Evolutionary conservation across 1,140 invertebrate species (phyloP), one percentile per base, ranked within the genome.

Genomic region (Leptinotarsa texana): DNA sequence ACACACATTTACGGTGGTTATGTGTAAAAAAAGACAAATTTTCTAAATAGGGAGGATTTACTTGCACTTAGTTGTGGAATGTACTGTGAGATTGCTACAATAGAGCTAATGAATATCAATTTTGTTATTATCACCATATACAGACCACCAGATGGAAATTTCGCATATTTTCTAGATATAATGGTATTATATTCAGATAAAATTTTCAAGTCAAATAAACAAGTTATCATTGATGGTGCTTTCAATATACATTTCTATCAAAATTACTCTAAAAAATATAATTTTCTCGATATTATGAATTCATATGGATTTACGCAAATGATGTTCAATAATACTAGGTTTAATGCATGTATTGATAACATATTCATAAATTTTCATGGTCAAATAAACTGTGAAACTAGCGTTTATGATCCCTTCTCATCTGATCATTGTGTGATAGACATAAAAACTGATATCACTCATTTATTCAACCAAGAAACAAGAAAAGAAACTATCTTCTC

Each of bases 321-420:
- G 63, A 5, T 27, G 18, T 65, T 21, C 18, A 18, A 65, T 13
- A 13, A 13, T 22, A 65, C 63, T 17, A 65, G 63, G 21, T 21
- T 65, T 3, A 65, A 65, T 65, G 21, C 15, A 15, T 65, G 63
- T 65, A 65, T 13, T 65, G 63, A 65, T 27, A 27, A 27, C 8
- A 65, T 65, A n/a, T 65, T 65, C 63, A 27, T 65, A n/a, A 65
- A 65, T 27, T 65, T 65, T 21, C 63, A 65, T 11, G 63, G 18
- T n/a, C 13, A 65, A 21, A 15, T 65, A 21, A 65, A 24, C 63
- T n/a, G 15, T 65, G 21, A 65, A 65, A 65, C 15, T 65, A 65
- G 63, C 21, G 63, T 65, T 5, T 22, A 65, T 24, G 63, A 65
- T 21, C 63, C 63, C 63, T 65, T 21, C 15, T 13, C 24, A 65